These are phyloP conservation scores for Spea bombifrons DNA, from an alignment of 2,113 vertebrate species.

Conservation along the genomic window DNA sequence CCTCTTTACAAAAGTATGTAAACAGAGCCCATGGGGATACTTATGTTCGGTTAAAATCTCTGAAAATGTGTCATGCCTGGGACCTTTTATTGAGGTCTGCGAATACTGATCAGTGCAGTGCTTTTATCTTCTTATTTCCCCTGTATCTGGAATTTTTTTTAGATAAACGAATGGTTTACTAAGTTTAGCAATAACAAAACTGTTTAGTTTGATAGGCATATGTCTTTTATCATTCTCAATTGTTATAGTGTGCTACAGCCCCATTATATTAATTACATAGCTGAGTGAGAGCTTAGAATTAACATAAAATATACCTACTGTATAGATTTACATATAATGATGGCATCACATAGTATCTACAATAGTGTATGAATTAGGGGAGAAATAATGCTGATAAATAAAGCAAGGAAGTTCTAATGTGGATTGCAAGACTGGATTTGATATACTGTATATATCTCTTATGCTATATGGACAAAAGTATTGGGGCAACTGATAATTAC, in stretches of 20 bases:
- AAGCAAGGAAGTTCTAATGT: neutral
- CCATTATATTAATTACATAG: neutral
- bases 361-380: neutral
- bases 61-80: no score
- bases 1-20: no score
- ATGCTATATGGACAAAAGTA: neutral
- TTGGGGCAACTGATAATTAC: no score
- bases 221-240: neutral
- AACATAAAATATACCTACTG: neutral
- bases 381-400: neutral
- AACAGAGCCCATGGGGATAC: no score
- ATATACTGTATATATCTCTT: neutral
- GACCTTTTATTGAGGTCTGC: no score
- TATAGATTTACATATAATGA: conserved; percentile 6
- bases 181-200: neutral
- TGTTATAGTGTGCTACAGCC: neutral
- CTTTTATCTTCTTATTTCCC: neutral
- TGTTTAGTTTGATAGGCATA: neutral
- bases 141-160: neutral
- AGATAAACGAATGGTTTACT: neutral
- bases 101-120: neutral
- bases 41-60: no score
- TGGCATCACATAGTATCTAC: neutral
- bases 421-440: neutral
- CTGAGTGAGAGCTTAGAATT: neutral